Conservation (phyloP, 2,797 vertebrate genomes). For the Pseudochirops corinnae region DNA sequence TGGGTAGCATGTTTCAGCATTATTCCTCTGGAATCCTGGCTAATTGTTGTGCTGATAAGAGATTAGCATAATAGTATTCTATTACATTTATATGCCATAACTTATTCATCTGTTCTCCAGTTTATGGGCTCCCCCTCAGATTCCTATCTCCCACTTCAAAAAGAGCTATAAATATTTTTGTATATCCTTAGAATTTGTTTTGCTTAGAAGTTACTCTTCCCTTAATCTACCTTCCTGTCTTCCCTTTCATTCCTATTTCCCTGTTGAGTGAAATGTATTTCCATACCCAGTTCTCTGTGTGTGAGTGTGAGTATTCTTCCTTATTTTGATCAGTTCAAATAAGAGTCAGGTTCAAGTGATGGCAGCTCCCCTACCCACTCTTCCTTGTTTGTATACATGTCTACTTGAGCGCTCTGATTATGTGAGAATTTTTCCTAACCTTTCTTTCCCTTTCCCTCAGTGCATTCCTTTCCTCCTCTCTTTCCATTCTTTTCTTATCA, state of each 20-base stretch:
- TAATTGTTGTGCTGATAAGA: neutral
- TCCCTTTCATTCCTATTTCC: neutral
- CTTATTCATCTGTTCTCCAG: neutral
- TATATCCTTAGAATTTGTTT: neutral
- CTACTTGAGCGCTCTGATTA: neutral
- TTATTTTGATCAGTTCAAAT: neutral
- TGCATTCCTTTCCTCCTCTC: neutral
- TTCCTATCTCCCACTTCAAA: neutral
- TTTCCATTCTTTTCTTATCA: neutral
- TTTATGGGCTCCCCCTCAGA: neutral
- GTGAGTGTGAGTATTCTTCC: neutral
- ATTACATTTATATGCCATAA: neutral
- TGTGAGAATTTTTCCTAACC: neutral
- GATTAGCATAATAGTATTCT: neutral
- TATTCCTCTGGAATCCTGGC: neutral
- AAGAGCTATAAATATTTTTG: neutral
- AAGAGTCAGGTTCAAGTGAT: neutral
- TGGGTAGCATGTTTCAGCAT: neutral
- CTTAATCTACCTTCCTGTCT: neutral
- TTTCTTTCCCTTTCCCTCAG: neutral
- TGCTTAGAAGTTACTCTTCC: neutral
- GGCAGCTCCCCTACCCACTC: neutral
- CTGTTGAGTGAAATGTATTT: neutral
- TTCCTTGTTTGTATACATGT: neutral
- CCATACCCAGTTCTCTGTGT: neutral